Evolutionary conservation across 1,140 invertebrate species (phyloP), one percentile per base, ranked within the genome.

Genomic region (Drosophila lini): DNA sequence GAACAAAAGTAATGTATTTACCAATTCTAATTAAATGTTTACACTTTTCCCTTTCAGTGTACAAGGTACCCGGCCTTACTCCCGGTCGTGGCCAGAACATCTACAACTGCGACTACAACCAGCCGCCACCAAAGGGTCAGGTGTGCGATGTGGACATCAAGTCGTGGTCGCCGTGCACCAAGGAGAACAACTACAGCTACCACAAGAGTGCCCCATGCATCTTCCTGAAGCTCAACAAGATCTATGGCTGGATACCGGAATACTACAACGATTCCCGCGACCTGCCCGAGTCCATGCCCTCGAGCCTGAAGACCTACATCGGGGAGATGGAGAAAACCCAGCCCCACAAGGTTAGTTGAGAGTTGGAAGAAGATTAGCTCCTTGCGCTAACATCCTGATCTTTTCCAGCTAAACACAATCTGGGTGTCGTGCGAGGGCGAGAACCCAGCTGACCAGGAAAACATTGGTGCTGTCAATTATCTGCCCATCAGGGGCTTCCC

Each of bases 341-440:
- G 34, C 48, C 63, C 9, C 70, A 90, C 40, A 92, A 91, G 76
- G 90, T 91, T n/a, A n/a, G 44, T 34, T 15, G 4, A 40, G 25
- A 25, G 5, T 2, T 5, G 1, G 13, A 5, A 0, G 8, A 38
- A 9, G 19, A 5, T 25, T 10, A 0, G 9, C 2, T n/a, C 34
- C 1, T 15, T 38, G 5, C 5, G 3, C 16, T 55, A 25, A 55
- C 34, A 6, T 10, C 13, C 13, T n/a, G 1, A n/a, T 38, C 34
- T 32, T 52, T 91, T 93, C 1, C 71, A 96, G 93, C 93, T 95
- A 8, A 96, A 96, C 70, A 97, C 96, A 55, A 94, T 98, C 60
- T 98, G 97, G 96, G 94, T 98, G 5, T 96, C 96, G 3, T 98
- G 97, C 85, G 95, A 97, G 82, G 97, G 97, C 57, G 97, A 98